These are phyloP conservation scores for Eumaeus atala DNA, from an alignment of 1,140 invertebrate genomes.

Conservation along the genomic window DNA sequence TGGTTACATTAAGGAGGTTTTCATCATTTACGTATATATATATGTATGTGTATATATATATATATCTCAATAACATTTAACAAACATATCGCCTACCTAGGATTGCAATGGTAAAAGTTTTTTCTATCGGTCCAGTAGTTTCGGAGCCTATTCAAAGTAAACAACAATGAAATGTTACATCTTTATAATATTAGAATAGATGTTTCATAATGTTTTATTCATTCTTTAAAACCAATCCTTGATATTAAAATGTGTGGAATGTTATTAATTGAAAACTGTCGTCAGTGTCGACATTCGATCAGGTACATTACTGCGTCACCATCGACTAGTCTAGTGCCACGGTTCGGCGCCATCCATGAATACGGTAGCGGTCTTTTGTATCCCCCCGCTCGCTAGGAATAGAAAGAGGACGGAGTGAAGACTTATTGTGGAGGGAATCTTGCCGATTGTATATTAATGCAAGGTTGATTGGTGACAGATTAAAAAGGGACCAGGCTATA, in stretches of 20 bases:
- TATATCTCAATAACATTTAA: no score
- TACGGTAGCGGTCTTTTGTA: constrained; percentile 59
- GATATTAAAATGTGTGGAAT: no score
- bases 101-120: no score
- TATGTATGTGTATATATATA: no score
- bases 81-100: no score
- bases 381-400: constrained; percentile 27
- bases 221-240: no score
- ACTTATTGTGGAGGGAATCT: constrained; percentile 30
- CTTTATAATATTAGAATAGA: no score
- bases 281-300: constrained; percentile 6
- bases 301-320: constrained; percentile 40
- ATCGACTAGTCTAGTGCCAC: constrained; percentile 60
- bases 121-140: no score
- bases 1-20: no score
- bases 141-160: not conserved
- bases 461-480: constrained; percentile 36
- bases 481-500: constrained; percentile 23
- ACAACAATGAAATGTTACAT: no score
- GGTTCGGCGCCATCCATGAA: constrained; percentile 60
- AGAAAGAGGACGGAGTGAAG: constrained; percentile 29
- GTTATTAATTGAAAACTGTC: not conserved
- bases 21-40: no score
- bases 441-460: constrained; percentile 38
- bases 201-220: no score